phyloP scores from a whole-genome alignment of 1,140 invertebrate species.

The Drosophila punjabiensis region DNA sequence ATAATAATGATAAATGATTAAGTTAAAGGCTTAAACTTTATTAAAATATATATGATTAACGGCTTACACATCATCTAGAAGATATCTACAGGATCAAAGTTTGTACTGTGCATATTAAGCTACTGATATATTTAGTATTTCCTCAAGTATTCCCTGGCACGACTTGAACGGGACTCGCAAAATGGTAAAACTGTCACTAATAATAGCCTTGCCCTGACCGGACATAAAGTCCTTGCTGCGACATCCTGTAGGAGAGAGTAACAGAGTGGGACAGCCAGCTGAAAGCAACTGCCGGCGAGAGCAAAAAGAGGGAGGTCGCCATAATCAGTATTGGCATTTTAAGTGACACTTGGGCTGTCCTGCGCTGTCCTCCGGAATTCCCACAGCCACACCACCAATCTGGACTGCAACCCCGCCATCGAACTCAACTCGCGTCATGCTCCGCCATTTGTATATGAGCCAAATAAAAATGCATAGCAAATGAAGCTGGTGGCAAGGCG shows the following conservation, averaged over 20 bases:
- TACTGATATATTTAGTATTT: neutral
- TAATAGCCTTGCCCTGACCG: slow-evolving; percentile 72
- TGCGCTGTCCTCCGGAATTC: neutral
- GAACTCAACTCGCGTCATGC: slow-evolving; percentile 47
- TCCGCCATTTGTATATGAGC: slow-evolving; percentile 80
- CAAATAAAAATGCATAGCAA: slow-evolving; percentile 84
- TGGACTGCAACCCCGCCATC: slow-evolving; percentile 12
- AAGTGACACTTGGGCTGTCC: slow-evolving; percentile 68
- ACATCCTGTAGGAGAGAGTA: slow-evolving; percentile 28
- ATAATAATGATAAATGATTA: too few species aligned
- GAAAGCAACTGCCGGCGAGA: neutral
- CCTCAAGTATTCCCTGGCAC: slow-evolving; percentile 9
- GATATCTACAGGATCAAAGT: too few species aligned
- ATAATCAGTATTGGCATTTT: slow-evolving; percentile 83
- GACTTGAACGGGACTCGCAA: slow-evolving; percentile 62
- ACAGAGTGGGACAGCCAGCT: slow-evolving; percentile 12
- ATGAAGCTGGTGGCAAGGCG: slow-evolving; percentile 60
- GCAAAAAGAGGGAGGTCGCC: slow-evolving; percentile 5
- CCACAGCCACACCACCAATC: slow-evolving; percentile 22
- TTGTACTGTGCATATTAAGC: neutral
- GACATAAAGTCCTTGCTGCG: slow-evolving; percentile 65
- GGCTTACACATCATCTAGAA: neutral
- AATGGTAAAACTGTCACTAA: slow-evolving; percentile 81
- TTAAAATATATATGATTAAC: neutral
- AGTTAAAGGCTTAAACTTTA: too few species aligned